These are phyloP conservation scores for Atta colombica DNA, from an alignment of 1,140 invertebrate species.

Conservation along the genomic window DNA sequence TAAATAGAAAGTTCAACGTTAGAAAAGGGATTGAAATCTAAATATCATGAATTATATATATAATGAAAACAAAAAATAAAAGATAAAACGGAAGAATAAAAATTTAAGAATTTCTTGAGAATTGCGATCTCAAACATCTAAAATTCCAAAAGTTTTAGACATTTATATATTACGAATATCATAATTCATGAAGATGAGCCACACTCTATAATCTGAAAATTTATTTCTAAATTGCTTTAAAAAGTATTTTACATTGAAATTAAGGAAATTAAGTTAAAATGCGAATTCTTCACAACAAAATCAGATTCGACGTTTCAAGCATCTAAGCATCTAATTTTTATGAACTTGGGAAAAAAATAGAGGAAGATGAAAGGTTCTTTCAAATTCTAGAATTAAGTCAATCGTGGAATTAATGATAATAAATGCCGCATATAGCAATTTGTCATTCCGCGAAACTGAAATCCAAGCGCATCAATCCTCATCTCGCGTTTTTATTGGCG, in stretches of 20 bases:
- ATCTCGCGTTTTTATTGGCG: slow-evolving; percentile 57
- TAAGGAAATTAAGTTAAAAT: not conserved
- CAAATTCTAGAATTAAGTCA: slow-evolving; percentile 19
- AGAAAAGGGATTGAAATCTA: not conserved
- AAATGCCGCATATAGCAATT: slow-evolving; percentile 48
- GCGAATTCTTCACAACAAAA: not conserved
- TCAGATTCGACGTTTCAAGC: not conserved
- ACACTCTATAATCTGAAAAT: not conserved
- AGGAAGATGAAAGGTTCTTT: not conserved
- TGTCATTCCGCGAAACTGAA: slow-evolving; percentile 43
- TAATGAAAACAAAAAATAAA: not conserved
- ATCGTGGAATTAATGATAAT: slow-evolving; percentile 44
- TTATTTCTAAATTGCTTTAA: not conserved
- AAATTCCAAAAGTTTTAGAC: not conserved
- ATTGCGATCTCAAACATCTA: not conserved
- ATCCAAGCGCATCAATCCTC: slow-evolving; percentile 55
- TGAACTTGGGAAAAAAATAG: not conserved
- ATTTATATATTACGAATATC: not conserved
- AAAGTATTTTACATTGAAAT: not conserved
- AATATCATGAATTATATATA: not conserved
- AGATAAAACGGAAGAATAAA: not conserved
- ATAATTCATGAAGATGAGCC: not conserved
- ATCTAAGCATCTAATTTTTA: not conserved
- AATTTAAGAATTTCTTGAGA: not conserved
- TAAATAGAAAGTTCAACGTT: not conserved